Evolutionary conservation across 1,140 invertebrate genomes (phyloP).

Genomic region (Adoxophyes honmai): DNA sequence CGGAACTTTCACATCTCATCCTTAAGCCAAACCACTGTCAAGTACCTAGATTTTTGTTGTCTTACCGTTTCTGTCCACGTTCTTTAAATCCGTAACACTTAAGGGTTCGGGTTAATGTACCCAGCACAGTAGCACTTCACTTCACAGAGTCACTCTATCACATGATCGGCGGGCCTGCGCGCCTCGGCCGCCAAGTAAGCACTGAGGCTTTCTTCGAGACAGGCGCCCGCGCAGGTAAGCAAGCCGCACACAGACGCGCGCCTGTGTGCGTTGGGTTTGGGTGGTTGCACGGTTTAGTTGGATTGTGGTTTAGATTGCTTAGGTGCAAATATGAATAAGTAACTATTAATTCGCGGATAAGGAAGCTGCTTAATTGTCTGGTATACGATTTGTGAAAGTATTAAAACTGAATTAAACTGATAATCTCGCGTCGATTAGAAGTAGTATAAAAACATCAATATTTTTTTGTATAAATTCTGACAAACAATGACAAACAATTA

Average conservation of each 20-base stretch:
- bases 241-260: conserved; percentile 31
- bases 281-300: conserved; percentile 29
- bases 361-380: too few relatives aligned
- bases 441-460: too few relatives aligned
- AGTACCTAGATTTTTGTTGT: conserved; percentile 13
- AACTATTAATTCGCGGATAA: too few relatives aligned
- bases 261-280: conserved; percentile 32
- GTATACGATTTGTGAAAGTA: too few relatives aligned
- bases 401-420: too few relatives aligned
- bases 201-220: conserved; percentile 71
- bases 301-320: too few relatives aligned
- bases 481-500: too few relatives aligned
- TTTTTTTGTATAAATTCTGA: too few relatives aligned
- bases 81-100: conserved; percentile 67
- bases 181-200: conserved; percentile 63
- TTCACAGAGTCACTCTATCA: conserved; percentile 66
- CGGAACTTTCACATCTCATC: conserved; percentile 70
- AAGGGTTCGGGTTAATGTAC: conserved; percentile 71
- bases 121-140: conserved; percentile 65
- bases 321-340: too few relatives aligned
- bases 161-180: conserved; percentile 65
- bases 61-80: conserved; percentile 10
- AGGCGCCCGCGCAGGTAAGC: conserved; percentile 62
- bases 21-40: conserved; percentile 63
- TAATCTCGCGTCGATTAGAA: too few relatives aligned